These are phyloP conservation scores for Dinomys branickii DNA, from an alignment of 2,113 vertebrate genomes.

Conservation along the genomic window DNA sequence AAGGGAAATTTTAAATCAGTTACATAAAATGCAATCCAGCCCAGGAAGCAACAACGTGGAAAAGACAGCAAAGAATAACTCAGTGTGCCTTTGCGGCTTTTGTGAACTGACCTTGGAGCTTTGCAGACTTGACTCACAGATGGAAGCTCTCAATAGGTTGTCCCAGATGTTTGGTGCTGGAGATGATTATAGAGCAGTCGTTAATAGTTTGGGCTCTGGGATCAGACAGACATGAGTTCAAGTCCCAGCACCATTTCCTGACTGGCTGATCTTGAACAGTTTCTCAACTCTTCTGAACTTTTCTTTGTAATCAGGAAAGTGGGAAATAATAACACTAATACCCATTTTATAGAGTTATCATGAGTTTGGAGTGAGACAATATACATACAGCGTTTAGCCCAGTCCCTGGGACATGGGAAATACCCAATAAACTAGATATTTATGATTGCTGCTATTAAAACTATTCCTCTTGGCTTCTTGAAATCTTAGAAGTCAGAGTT, in stretches of 20 bases:
- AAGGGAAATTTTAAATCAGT: constrained; percentile 29
- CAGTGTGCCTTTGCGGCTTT: background rate
- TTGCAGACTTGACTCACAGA: background rate
- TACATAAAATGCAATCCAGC: constrained; percentile 32
- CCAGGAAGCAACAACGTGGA: constrained; percentile 14
- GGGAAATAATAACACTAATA: background rate
- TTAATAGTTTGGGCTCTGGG: background rate
- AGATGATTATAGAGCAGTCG: background rate
- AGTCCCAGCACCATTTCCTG: background rate
- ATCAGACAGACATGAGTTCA: background rate
- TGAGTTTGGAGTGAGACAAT: background rate
- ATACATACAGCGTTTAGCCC: background rate
- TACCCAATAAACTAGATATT: background rate
- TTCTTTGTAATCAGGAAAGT: background rate
- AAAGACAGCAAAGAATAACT: background rate
- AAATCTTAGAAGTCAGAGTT: background rate
- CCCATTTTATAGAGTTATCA: background rate
- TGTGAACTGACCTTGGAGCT: background rate
- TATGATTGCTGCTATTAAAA: background rate
- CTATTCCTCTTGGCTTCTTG: background rate
- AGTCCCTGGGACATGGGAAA: background rate
- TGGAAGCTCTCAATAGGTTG: background rate
- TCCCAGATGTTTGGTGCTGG: background rate
- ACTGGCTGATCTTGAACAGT: background rate
- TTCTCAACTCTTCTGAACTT: background rate